phyloP scores from a whole-genome alignment of 2,113 vertebrate species.

The Cinclus mexicanus region DNA sequence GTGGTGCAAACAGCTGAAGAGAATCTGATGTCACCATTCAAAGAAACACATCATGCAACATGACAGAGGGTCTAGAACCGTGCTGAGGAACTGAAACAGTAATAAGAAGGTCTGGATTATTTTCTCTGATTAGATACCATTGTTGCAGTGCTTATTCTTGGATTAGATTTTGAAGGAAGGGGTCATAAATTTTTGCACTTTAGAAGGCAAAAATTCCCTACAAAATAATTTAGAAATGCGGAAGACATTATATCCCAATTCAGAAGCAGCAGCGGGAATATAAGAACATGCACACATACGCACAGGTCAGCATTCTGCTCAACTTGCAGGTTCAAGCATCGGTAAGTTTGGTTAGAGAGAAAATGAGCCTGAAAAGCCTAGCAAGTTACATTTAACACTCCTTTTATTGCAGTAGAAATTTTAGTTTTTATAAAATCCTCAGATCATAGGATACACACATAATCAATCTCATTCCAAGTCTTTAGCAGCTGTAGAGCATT shows the following conservation, averaged over 20 bases:
- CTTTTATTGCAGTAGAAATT: slow-evolving; percentile 77
- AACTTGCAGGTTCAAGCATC: slow-evolving; percentile 33
- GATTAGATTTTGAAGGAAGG: not conserved
- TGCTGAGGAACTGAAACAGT: not conserved
- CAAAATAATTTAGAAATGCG: not conserved
- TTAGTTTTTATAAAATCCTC: slow-evolving; percentile 67
- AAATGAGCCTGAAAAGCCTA: slow-evolving; percentile 43
- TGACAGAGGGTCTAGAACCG: not conserved
- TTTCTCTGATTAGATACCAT: not conserved
- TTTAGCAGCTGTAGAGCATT: slow-evolving; percentile 52
- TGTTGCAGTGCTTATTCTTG: not conserved
- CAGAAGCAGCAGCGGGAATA: not conserved
- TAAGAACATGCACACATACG: not conserved
- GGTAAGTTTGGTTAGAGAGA: not conserved
- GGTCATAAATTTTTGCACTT: not conserved
- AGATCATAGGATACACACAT: slow-evolving; percentile 61
- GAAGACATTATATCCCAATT: not conserved
- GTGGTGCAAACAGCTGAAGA: not conserved
- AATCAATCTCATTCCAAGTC: slow-evolving; percentile 29
- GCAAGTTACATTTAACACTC: slow-evolving; percentile 31
- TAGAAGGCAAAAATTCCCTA: not conserved
- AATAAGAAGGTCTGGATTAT: not conserved
- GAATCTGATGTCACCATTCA: not conserved
- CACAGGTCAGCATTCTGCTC: slow-evolving; percentile 18
- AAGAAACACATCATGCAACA: not conserved